Evolutionary conservation across 37 sponge, comb jelly and placozoan species (phyloP).

Genomic region (Ephydatia muelleri): DNA sequence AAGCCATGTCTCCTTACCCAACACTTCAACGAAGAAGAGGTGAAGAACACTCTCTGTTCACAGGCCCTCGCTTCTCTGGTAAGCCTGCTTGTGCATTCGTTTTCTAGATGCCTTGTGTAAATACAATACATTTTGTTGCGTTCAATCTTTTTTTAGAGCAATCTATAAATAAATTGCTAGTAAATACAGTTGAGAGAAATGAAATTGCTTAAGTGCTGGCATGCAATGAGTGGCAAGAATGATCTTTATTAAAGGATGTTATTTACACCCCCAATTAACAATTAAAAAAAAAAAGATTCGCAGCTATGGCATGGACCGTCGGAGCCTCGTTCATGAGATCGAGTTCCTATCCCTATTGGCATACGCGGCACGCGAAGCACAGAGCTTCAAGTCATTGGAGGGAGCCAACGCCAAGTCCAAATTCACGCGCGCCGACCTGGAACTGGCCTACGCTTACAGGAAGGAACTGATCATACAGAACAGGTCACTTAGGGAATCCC

Average conservation of each 20-base stretch:
- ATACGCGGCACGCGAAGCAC: constrained; percentile 66
- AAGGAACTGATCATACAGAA: constrained; percentile 12
- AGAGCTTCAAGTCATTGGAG: not conserved
- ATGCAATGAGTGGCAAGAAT: not conserved
- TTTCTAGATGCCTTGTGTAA: not conserved
- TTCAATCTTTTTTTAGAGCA: too few species aligned
- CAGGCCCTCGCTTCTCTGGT: constrained; percentile 53
- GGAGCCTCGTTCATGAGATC: constrained; percentile 76
- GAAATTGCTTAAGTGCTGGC: not conserved
- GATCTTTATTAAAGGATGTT: not conserved
- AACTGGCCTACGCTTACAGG: constrained; percentile 65
- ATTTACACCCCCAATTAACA: not conserved
- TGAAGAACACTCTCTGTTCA: constrained; percentile 35
- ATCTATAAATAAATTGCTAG: too few species aligned
- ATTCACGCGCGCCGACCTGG: constrained; percentile 63
- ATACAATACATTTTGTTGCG: too few species aligned
- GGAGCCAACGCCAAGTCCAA: not conserved
- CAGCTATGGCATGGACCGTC: constrained; percentile 61
- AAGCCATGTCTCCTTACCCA: constrained; percentile 49
- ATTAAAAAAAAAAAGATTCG: constrained; percentile 22
- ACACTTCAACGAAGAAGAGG: constrained; percentile 29
- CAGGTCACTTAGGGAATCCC: not conserved
- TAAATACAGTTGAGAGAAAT: too few species aligned
- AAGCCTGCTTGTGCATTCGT: not conserved
- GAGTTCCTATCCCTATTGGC: constrained; percentile 75